Base-by-base conservation (phyloP, 2,113 vertebrate genomes). In the Cichladusa arquata region DNA sequence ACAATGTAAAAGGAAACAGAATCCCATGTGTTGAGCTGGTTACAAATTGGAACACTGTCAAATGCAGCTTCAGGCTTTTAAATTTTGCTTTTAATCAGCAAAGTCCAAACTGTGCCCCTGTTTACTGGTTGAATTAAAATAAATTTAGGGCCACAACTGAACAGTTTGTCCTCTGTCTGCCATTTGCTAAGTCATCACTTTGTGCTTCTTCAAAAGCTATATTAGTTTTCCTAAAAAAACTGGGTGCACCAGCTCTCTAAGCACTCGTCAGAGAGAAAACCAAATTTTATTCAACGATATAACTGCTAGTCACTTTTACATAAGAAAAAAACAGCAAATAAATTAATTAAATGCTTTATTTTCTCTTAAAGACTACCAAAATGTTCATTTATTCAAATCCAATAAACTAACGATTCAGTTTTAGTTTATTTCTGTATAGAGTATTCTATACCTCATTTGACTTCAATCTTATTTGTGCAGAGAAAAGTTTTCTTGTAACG, bases 71-170 rank as follows among this genome's bases (percentile, higher is more conserved):
- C 74, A 72, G 29, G 22, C 38, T 96, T 96, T 92, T 91, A 23
- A 73, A 93, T 93, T 95, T 38, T 94, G 79, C 28, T 94, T 94
- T 97, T 88, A 85, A 91, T 90, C 92, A 94, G 81, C 62, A 80
- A 95, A 94, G 69, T 76, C 86, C 82, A 71, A 10, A 20, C 80
- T 82, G 48, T 34, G 60, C 34, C 85, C 34, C 48, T 95, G 51
- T 94, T 90, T 93, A 95, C 61, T 89, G 65, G 86, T 57, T 77
- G 76, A 88, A 96, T 74, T 76, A 69, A 96, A 97, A 94, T 18
- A 72, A 86, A 88, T 74, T 77, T 72, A 94, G 85, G 65, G 74
- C 95, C 74, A 60, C 5, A 22, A 83, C 42, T 67, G 66, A 93
- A 95, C 47, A 91, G 48, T 69, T 81, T 94, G 78, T 89, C 80